Evolutionary conservation across 2,797 vertebrate species (phyloP).

Genomic region (Micromesistius poutassou): DNA sequence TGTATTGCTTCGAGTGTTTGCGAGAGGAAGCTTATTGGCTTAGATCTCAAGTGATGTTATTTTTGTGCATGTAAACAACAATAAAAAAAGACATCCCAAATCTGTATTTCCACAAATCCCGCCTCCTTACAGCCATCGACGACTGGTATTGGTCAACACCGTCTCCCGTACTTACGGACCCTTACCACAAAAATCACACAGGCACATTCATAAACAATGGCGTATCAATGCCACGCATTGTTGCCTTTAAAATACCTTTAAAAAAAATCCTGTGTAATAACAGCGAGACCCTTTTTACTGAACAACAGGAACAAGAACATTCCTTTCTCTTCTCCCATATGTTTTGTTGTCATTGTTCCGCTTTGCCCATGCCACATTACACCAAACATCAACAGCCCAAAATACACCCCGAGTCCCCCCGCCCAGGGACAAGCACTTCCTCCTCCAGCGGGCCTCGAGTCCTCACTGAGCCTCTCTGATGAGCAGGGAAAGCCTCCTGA

Average conservation of each 20-base stretch:
- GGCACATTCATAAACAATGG: not conserved
- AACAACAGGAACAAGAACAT: too few species aligned
- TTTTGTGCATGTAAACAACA: not conserved
- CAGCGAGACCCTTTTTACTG: too few species aligned
- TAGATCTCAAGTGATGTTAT: not conserved
- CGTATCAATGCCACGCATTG: not conserved
- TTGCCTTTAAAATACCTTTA: too few species aligned
- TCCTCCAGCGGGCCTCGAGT: not conserved
- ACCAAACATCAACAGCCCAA: too few species aligned
- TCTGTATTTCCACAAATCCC: not conserved
- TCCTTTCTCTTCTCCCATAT: too few species aligned
- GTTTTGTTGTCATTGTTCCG: too few species aligned
- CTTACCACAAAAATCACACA: not conserved
- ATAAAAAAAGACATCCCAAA: not conserved
- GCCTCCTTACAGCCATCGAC: not conserved
- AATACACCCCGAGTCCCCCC: not conserved
- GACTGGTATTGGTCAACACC: not conserved
- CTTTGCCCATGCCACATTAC: too few species aligned
- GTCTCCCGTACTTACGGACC: not conserved
- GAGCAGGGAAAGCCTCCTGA: slow-evolving; percentile 82
- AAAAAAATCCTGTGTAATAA: too few species aligned
- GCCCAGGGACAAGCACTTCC: not conserved
- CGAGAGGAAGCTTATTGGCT: not conserved
- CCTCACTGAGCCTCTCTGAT: slow-evolving; percentile 80
- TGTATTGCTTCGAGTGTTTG: not conserved